Evolutionary conservation across 2,888 invertebrate species (phyloP).

Genomic region (Rotaria socialis): DNA sequence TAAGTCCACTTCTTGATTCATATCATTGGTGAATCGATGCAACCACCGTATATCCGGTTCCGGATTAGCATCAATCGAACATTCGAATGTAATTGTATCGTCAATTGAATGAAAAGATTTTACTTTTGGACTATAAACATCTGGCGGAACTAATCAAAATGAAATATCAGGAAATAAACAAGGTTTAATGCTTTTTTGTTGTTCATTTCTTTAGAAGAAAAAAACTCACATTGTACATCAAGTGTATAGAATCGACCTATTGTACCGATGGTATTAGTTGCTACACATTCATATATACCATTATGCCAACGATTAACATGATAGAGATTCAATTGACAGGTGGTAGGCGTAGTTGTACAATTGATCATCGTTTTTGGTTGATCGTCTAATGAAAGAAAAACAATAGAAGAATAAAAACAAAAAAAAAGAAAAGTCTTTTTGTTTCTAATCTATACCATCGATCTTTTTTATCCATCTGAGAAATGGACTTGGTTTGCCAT

Average conservation of each 20-base stretch:
- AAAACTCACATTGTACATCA: constrained; percentile 30
- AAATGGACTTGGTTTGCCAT: constrained; percentile 23
- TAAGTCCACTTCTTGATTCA: background rate
- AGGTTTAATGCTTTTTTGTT: background rate
- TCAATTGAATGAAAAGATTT: background rate
- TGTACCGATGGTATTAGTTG: background rate
- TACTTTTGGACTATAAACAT: background rate
- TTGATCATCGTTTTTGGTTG: constrained; percentile 15
- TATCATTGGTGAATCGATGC: background rate
- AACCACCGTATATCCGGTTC: constrained; percentile 30
- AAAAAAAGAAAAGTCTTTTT: background rate
- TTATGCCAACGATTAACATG: background rate
- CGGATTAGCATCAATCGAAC: constrained; percentile 33
- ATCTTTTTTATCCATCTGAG: constrained; percentile 32
- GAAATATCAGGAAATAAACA: too few species aligned
- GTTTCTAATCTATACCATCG: constrained; percentile 23
- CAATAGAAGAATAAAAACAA: background rate
- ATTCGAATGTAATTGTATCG: constrained; percentile 19
- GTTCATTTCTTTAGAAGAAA: background rate
- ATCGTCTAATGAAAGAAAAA: background rate
- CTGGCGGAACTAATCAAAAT: constrained; percentile 5
- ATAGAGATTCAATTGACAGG: constrained; percentile 20
- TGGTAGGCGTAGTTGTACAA: constrained; percentile 31
- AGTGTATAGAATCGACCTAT: constrained; percentile 17
- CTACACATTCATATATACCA: constrained; percentile 25